Evolutionary conservation across 2,797 vertebrate genomes (phyloP).

Genomic region (Hyperoplus lanceolatus): DNA sequence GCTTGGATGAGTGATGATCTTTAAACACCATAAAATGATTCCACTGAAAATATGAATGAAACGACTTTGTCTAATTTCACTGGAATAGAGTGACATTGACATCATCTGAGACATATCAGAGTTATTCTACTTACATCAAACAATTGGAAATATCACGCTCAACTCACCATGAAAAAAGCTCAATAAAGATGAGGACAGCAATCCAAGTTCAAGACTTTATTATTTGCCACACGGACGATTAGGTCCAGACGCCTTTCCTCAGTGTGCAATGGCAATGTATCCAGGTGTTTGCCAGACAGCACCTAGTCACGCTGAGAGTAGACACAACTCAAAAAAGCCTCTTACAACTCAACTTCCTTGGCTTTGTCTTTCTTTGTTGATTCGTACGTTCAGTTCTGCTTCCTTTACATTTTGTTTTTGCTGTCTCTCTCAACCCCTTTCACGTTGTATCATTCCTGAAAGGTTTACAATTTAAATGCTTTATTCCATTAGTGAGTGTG

Average conservation of each 20-base stretch:
- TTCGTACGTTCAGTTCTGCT: background rate
- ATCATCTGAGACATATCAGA: background rate
- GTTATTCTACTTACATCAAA: background rate
- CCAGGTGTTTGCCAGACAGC: conserved; percentile 54
- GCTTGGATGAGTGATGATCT: conserved; percentile 29
- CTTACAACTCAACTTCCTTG: background rate
- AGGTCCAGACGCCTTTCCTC: too few relatives aligned
- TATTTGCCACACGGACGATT: too few relatives aligned
- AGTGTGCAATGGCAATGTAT: background rate
- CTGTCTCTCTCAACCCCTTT: background rate
- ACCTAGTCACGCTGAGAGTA: conserved; percentile 40
- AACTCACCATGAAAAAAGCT: too few relatives aligned
- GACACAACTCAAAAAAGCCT: conserved; percentile 24
- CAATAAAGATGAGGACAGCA: too few relatives aligned
- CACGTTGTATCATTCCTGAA: background rate
- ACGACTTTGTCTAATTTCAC: conserved; percentile 9
- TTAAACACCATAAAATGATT: conserved; percentile 24
- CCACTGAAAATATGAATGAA: conserved; percentile 13
- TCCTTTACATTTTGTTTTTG: background rate
- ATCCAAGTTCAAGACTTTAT: too few relatives aligned
- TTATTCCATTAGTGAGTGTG: background rate
- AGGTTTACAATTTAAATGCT: background rate
- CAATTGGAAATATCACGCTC: too few relatives aligned
- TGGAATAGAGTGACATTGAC: conserved; percentile 1
- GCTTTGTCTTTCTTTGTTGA: background rate